Percentiles rank a stretch among this genome's conserved stretches.
Evolutionary conservation across 2,888 invertebrate species (phyloP).

Genomic region (Pandemis corylana): DNA sequence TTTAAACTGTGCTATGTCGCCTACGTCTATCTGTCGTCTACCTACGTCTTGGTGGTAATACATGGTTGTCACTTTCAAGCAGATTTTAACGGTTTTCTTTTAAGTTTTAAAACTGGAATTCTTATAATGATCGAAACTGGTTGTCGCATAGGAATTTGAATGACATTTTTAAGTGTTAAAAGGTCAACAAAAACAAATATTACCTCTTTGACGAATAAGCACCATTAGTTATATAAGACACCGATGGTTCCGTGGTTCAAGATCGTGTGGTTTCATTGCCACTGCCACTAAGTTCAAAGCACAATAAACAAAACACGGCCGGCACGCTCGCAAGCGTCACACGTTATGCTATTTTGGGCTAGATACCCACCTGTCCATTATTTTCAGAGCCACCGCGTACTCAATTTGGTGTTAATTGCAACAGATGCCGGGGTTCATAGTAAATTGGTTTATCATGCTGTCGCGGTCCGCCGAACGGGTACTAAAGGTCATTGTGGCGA

Average conservation of each 20-base stretch:
- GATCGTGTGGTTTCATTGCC: neutral
- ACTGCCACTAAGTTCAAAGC: neutral
- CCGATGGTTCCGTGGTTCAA: neutral
- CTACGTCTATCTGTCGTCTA: no score
- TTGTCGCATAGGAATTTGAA: neutral
- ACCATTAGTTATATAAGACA: neutral
- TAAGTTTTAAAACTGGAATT: neutral
- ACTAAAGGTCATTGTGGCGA: conserved; percentile 56
- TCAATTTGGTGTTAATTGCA: conserved; percentile 44
- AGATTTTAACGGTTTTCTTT: neutral
- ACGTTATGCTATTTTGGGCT: conserved; percentile 70
- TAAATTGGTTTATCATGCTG: conserved; percentile 56
- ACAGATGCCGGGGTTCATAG: conserved; percentile 52
- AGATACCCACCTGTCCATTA: conserved; percentile 53
- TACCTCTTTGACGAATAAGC: neutral
- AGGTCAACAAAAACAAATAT: neutral
- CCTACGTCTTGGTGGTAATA: no score
- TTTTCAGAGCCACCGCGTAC: conserved; percentile 51
- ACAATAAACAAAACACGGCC: conserved; percentile 58
- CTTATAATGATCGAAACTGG: neutral
- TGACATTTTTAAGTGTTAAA: neutral
- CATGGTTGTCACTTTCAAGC: neutral
- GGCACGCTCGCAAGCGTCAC: conserved; percentile 58
- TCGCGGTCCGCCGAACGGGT: conserved; percentile 64
- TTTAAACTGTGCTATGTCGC: no score